phyloP scores from a whole-genome alignment of 2,888 invertebrate genomes.

The Drymonia ruficornis region DNA sequence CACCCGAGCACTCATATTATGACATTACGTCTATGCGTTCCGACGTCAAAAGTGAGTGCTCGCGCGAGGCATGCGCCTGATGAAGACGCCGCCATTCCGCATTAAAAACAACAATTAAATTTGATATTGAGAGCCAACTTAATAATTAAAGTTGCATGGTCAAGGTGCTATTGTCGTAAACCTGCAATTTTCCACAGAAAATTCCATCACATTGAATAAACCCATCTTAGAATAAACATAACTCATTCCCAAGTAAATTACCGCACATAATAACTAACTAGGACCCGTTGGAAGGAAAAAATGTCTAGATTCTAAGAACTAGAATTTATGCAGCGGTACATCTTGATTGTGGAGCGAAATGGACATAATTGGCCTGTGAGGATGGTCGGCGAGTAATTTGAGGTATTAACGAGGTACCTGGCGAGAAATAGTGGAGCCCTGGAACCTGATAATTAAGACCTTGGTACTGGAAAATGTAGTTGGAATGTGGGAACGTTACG shows the following conservation, averaged over 20 bases:
- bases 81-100: no score
- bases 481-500: not conserved
- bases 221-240: not conserved
- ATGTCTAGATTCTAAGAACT: constrained; percentile 14
- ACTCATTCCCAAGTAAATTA: constrained; percentile 12
- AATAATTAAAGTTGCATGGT: not conserved
- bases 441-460: constrained; percentile 22
- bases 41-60: no score
- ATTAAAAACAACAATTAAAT: no score
- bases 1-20: no score
- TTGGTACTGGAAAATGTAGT: not conserved
- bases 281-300: constrained; percentile 1
- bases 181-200: not conserved
- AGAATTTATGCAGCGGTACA: constrained; percentile 31
- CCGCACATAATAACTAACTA: constrained; percentile 7
- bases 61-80: no score
- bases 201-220: not conserved
- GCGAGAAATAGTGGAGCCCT: constrained; percentile 10
- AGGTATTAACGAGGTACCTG: constrained; percentile 31
- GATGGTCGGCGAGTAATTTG: constrained; percentile 30
- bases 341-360: constrained; percentile 34
- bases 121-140: no score
- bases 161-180: not conserved
- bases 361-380: constrained; percentile 27
- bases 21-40: no score